Base-by-base conservation (phyloP, 2,888 invertebrate species). In the Cordylochernes scorpioides region DNA sequence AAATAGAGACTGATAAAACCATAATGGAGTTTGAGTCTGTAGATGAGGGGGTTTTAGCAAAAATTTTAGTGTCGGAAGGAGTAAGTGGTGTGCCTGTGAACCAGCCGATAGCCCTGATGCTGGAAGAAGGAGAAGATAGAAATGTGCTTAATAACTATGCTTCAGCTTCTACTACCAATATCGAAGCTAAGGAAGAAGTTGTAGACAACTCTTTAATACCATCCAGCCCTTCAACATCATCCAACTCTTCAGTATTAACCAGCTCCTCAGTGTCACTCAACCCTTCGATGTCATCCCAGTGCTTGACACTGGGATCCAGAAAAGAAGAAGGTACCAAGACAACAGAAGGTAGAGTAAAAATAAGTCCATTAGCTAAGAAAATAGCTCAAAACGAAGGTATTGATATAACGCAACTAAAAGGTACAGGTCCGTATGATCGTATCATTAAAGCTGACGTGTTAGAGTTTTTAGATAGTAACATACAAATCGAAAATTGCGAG, bases 391-490 rank as follows among this genome's bases (percentile, higher is more conserved):
- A 13, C 9, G 17, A 14, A 33, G 35, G 34, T 33, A 33, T 22
- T 15, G 17, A 36, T 47, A 48, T 15, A 47, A 8, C 19, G 19
- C 8, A 8, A n/a, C 8, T 19, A n/a, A 19, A 19, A n/a, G 19
- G 19, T n/a, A 8, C 19, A 8, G 19, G 19, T n/a, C 19, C 19
- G 19, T n/a, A 19, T 19, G 19, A n/a, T n/a, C 19, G 19, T n/a
- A n/a, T 19, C 8, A n/a, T 19, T n/a, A n/a, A n/a, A 64, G 65
- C 57, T 88, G 30, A 67, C 97, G 14, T 97, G n/a, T n/a, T n/a
- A n/a, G 94, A 55, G 78, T 97, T 43, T 88, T 99, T 46, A 94
- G 94, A 3, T 63, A 69, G 42, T 71, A 70, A 27, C 64, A 75
- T 19, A 19, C 19, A 19, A 19, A 19, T 19, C 50, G 65, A 56